Conservation (phyloP, 2,888 invertebrate genomes). For the Stomorhina lunata region DNA sequence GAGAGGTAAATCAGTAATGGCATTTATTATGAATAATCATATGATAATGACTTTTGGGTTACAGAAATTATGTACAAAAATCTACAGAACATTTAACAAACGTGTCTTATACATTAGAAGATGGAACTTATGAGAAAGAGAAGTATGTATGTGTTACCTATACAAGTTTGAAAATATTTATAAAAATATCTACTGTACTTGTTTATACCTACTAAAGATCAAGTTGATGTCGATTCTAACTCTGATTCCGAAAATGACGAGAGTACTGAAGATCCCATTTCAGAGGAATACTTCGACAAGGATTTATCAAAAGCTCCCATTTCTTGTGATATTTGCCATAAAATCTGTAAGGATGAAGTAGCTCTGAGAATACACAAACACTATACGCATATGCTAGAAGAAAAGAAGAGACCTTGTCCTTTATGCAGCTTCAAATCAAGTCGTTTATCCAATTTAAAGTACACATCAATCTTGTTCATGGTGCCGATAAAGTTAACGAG, state of each 20-base stretch:
- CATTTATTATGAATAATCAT: no score
- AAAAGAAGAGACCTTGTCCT: constrained; percentile 56
- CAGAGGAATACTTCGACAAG: constrained; percentile 51
- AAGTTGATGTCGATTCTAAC: no score
- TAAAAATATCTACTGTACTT: no score
- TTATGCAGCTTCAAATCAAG: constrained; percentile 59
- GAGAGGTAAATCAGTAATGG: no score
- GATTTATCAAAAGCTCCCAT: constrained; percentile 49
- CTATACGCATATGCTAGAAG: constrained; percentile 61
- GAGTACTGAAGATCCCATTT: constrained; percentile 37
- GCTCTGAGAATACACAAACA: constrained; percentile 59
- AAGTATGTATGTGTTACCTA: no score
- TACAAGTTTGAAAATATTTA: no score
- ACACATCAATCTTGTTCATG: constrained; percentile 57
- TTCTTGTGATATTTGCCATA: constrained; percentile 59
- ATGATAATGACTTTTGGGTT: no score
- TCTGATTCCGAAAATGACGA: constrained; percentile 43
- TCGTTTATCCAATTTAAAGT: constrained; percentile 56
- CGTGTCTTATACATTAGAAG: no score
- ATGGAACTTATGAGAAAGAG: no score
- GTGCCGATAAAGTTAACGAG: constrained; percentile 51
- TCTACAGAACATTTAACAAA: no score
- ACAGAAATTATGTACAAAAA: no score
- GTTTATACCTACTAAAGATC: no score
- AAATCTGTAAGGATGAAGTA: constrained; percentile 52